Conservation (phyloP, 2,888 invertebrate genomes). For the Drosophila falleni region DNA sequence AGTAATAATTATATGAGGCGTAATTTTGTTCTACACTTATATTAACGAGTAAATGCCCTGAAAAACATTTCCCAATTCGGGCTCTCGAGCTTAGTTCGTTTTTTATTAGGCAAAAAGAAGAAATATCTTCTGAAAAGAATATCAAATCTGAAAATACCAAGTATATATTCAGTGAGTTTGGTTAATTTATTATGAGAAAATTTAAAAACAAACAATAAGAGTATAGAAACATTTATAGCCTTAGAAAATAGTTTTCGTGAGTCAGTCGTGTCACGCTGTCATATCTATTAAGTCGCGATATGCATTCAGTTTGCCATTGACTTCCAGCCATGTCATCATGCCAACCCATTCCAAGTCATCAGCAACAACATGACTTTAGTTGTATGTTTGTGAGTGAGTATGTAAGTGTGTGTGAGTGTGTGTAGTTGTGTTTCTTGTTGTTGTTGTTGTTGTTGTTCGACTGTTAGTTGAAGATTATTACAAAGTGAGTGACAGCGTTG, state of each 20-base stretch:
- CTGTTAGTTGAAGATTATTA: slow-evolving; percentile 73
- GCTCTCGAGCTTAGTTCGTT: no score
- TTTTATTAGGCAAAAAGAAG: no score
- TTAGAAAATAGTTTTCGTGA: background rate
- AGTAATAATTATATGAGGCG: no score
- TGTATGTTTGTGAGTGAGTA: slow-evolving; percentile 17
- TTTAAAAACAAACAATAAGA: background rate
- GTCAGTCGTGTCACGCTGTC: slow-evolving; percentile 44
- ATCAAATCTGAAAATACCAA: no score
- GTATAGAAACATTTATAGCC: background rate
- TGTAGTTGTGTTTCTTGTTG: slow-evolving; percentile 21
- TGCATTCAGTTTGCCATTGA: slow-evolving; percentile 60
- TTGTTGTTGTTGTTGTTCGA: slow-evolving; percentile 36
- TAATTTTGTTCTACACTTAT: no score
- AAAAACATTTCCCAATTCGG: no score
- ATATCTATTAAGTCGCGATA: slow-evolving; percentile 31
- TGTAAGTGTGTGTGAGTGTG: slow-evolving; percentile 1
- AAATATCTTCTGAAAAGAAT: no score
- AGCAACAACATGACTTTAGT: slow-evolving; percentile 50
- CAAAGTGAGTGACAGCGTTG: slow-evolving; percentile 60
- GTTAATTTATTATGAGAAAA: no score
- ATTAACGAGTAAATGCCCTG: no score
- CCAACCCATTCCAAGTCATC: slow-evolving; percentile 49
- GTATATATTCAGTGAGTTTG: no score
- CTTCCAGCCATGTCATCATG: slow-evolving; percentile 55